A percentile compares a stretch with the other conserved stretches of the same genome.
These are phyloP conservation scores for Ardeotis arabs DNA, from an alignment of 2,113 vertebrate genomes.

Conservation along the genomic window DNA sequence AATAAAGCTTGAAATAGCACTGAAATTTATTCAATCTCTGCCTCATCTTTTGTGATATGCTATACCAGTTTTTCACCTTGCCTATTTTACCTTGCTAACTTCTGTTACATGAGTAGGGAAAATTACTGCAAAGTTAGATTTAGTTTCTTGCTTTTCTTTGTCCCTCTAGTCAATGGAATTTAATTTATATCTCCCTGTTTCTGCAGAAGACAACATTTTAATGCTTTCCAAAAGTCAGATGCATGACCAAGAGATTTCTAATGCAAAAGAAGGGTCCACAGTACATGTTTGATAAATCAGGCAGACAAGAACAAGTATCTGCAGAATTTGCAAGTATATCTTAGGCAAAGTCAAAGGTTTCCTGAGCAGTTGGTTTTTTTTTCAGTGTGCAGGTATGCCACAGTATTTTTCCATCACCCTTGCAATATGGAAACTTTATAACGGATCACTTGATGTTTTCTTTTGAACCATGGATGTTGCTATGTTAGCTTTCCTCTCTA, in stretches of 20 bases:
- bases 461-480: background rate
- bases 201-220: background rate
- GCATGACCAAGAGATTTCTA: background rate
- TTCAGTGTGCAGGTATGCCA: background rate
- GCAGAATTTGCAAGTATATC: background rate
- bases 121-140: background rate
- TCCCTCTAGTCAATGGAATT: background rate
- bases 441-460: background rate
- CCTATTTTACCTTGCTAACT: background rate
- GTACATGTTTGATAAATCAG: background rate
- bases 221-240: background rate
- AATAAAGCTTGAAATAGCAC: constrained; percentile 15
- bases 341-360: background rate
- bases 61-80: background rate
- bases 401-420: background rate
- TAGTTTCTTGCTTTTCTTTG: background rate
- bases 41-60: background rate
- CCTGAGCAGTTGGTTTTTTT: background rate
- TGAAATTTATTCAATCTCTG: background rate
- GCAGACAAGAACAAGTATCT: background rate
- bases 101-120: background rate
- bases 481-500: background rate
- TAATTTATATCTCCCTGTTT: background rate
- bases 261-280: background rate
- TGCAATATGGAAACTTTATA: background rate